Percentiles rank a stretch among this genome's conserved stretches.
Conservation (phyloP, 2,113 vertebrate species). For the Lonchura striata region DNA sequence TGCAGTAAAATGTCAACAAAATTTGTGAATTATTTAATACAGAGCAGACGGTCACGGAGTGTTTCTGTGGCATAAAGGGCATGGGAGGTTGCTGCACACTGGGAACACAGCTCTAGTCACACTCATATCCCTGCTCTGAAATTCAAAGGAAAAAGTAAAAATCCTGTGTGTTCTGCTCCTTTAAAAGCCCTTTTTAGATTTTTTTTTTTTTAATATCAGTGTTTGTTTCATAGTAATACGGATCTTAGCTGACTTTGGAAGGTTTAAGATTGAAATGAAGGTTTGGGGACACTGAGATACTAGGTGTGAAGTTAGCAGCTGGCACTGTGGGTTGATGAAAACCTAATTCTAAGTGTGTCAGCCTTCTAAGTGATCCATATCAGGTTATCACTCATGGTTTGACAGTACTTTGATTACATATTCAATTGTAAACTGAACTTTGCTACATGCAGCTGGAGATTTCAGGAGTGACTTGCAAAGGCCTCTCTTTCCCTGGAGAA, state of each 20-base stretch:
- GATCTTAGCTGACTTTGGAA: not conserved
- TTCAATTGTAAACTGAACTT: not conserved
- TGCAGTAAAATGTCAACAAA: slow-evolving; percentile 9
- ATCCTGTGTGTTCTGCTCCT: not conserved
- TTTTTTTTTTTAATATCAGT: not conserved
- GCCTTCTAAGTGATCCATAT: not conserved
- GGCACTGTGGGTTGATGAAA: not conserved
- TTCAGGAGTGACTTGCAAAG: not conserved
- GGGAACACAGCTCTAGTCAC: not conserved
- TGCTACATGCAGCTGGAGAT: not conserved
- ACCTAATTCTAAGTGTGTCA: not conserved
- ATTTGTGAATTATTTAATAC: slow-evolving; percentile 33
- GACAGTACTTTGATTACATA: not conserved
- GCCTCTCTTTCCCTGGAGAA: not conserved
- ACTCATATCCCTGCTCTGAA: not conserved
- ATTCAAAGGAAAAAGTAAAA: not conserved
- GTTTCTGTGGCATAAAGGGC: not conserved
- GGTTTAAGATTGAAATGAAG: not conserved
- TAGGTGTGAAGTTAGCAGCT: not conserved
- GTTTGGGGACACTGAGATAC: not conserved
- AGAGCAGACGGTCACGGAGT: not conserved
- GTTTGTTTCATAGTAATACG: not conserved
- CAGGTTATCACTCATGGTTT: not conserved
- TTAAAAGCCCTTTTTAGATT: not conserved
- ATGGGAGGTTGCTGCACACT: not conserved